Percentiles rank a stretch among this genome's conserved stretches.
Evolutionary conservation across 53 echinoderm and acorn worm genomes (phyloP).

Genomic region (Pentamera pediparva): DNA sequence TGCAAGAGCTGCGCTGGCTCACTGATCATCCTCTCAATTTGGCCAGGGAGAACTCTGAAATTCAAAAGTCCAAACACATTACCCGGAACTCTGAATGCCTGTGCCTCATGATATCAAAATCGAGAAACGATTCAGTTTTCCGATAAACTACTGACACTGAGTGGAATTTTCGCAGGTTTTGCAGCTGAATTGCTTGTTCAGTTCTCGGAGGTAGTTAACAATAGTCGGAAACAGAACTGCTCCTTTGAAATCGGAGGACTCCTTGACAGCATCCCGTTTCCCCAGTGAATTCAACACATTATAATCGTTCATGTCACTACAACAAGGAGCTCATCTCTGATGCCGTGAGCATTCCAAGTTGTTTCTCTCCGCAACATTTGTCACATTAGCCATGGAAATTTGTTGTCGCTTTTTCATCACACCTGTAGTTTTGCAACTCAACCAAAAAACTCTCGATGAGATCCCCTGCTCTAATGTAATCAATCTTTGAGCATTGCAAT

Average conservation of each 20-base stretch:
- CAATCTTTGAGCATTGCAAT: conserved; percentile 7
- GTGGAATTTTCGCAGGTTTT: conserved; percentile 28
- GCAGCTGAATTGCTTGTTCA: conserved; percentile 28
- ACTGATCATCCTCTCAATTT: no score
- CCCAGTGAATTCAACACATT: neutral
- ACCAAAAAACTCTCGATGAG: conserved; percentile 15
- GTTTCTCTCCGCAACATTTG: conserved; percentile 8
- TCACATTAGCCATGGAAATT: conserved; percentile 49
- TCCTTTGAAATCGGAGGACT: neutral
- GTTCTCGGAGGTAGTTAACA: conserved; percentile 25
- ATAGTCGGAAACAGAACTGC: conserved; percentile 14
- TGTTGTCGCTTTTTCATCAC: conserved; percentile 37
- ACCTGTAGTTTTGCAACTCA: neutral
- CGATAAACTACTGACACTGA: conserved; percentile 28
- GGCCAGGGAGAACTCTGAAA: no score
- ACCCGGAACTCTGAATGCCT: no score
- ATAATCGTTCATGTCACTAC: no score
- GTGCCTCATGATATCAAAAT: no score
- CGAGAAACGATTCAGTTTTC: conserved; percentile 6
- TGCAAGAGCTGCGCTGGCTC: no score
- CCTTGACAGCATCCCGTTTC: neutral
- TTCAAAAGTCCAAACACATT: no score
- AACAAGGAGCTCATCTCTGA: neutral
- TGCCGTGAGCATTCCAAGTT: conserved; percentile 4
- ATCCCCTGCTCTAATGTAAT: neutral